Evolutionary conservation across 2,113 vertebrate genomes (phyloP), one percentile per base, ranked within the genome.

Genomic region (Dolichotis patagonum): DNA sequence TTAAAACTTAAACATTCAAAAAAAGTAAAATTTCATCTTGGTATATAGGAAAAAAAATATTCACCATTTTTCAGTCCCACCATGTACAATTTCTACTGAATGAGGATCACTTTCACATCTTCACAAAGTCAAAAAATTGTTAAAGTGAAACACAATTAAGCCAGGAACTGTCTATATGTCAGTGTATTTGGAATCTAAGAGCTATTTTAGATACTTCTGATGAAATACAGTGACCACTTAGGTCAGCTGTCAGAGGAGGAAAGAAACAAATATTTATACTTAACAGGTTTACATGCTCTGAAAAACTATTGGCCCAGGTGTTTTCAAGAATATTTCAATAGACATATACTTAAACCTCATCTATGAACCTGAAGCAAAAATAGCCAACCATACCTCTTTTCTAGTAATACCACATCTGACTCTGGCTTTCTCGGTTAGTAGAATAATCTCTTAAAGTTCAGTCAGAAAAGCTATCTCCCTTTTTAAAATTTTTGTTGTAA

Each of bases 341-440:
- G 46, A 38, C 80, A 5, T 52, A 88, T 3, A 41, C 10, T n/a
- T n/a, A 87, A 85, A 89, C 95, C 71, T 90, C 93, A 95, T 60
- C 32, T 94, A 82, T 41, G 38, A 67, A 83, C n/a, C 6, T 56
- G 43, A 97, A 96, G 65, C 84, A 90, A 91, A 97, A 96, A 69
- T 7, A 92, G 24, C 75, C 80, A 93, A 63, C 5, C 49, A 78
- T 35, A 54, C 3, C 46, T 90, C 35, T 90, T 89, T 95, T 63
- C 32, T 12, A 95, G 22, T 17, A 67, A 14, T 58, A 80, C 49
- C 13, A 97, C 22, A 83, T 82, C 30, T 94, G 75, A 91, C 49
- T 46, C 77, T 92, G 17, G 85, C 67, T 94, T 80, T 96, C 56
- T 90, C 69, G 81, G n/a, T 43, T 9, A 90, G 14, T 67, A 49